A percentile compares a stretch with the other conserved stretches of the same genome.
Conservation (phyloP, 2,888 invertebrate species). For the Sphaeridia pumilis region DNA sequence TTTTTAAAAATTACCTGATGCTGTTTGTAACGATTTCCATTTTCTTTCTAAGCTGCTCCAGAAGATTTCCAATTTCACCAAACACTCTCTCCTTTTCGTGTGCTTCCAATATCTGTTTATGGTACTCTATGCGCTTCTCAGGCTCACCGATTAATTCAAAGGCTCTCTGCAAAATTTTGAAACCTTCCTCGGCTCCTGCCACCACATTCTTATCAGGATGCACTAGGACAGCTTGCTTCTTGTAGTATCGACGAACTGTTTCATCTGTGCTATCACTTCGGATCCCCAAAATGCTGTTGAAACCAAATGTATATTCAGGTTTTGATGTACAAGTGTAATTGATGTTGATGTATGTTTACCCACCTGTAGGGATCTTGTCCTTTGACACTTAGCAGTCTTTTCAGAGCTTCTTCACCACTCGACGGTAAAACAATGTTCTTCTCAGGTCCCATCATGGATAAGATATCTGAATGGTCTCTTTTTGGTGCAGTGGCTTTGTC, state of each 20-base stretch:
- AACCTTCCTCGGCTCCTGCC: conserved; percentile 90
- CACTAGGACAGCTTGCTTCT: conserved; percentile 82
- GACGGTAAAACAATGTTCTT: conserved; percentile 70
- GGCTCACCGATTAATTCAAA: conserved; percentile 68
- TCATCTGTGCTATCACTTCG: conserved; percentile 78
- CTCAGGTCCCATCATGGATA: conserved; percentile 44
- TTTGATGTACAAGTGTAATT: background rate
- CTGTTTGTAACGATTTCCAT: conserved; percentile 90
- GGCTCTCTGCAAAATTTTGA: conserved; percentile 87
- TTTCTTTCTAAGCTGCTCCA: conserved; percentile 81
- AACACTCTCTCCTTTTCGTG: conserved; percentile 74
- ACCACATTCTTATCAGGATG: conserved; percentile 94
- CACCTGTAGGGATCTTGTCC: conserved; percentile 91
- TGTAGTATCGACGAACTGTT: conserved; percentile 87
- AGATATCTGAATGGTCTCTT: conserved; percentile 17
- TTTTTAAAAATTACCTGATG: conserved; percentile 47
- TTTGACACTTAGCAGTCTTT: conserved; percentile 78
- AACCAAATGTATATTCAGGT: background rate
- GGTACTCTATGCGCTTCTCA: conserved; percentile 63
- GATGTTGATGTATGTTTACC: conserved; percentile 2
- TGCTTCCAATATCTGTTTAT: conserved; percentile 58
- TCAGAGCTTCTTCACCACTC: conserved; percentile 91
- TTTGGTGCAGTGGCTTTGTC: background rate
- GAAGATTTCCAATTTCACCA: conserved; percentile 73
- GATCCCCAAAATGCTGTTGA: conserved; percentile 67